Evolutionary conservation across 2,888 invertebrate species (phyloP).

Genomic region (Taenaris catops): DNA sequence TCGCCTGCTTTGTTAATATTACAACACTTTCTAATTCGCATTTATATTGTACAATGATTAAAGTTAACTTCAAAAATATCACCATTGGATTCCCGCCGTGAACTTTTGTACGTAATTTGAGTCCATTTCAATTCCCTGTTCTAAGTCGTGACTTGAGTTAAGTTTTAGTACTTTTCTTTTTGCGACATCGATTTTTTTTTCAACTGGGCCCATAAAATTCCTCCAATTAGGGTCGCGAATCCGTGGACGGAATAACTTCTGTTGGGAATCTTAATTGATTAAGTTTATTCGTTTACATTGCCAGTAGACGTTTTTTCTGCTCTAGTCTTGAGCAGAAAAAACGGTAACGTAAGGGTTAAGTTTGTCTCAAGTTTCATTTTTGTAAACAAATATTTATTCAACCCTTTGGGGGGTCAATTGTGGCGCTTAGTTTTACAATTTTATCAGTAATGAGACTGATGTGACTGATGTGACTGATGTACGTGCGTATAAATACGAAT

Average conservation of each 20-base stretch:
- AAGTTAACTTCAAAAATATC: not conserved
- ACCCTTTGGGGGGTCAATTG: too few relatives aligned
- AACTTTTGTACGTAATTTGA: not conserved
- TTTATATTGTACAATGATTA: too few relatives aligned
- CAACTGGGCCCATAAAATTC: slow-evolving; percentile 11
- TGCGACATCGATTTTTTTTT: slow-evolving; percentile 10
- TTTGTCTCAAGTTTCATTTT: too few relatives aligned
- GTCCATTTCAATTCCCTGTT: slow-evolving; percentile 5
- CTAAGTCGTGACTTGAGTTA: slow-evolving; percentile 15
- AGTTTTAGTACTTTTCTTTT: slow-evolving; percentile 15
- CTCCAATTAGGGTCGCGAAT: slow-evolving; percentile 17
- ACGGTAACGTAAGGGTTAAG: too few relatives aligned
- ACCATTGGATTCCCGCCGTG: not conserved
- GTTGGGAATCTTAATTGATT: slow-evolving; percentile 11
- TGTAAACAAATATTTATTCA: too few relatives aligned
- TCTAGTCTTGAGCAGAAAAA: too few relatives aligned
- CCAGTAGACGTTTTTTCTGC: not conserved
- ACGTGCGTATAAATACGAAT: too few relatives aligned
- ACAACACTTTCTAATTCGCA: too few relatives aligned
- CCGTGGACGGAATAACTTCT: slow-evolving; percentile 13
- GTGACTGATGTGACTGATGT: too few relatives aligned
- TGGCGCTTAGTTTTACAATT: too few relatives aligned
- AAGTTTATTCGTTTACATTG: slow-evolving; percentile 7
- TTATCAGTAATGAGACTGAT: too few relatives aligned
- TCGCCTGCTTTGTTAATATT: too few relatives aligned